Evolutionary conservation across 2,888 invertebrate genomes (phyloP).

Genomic region (Monopis laevigella): DNA sequence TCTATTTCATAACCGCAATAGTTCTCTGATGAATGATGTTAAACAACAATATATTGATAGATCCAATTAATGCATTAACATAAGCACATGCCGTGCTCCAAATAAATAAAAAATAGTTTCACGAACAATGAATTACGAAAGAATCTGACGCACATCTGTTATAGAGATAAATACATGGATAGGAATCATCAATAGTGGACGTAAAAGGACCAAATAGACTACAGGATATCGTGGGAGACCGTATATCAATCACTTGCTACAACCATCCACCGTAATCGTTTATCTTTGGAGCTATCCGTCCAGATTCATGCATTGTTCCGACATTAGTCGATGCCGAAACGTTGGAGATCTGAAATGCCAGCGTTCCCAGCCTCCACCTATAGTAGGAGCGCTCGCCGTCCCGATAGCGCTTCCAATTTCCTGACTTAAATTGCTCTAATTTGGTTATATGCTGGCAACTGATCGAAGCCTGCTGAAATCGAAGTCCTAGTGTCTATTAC

Average conservation of each 20-base stretch:
- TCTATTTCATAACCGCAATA: no score
- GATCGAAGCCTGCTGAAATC: conserved; percentile 35
- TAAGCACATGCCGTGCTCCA: no score
- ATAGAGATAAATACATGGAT: no score
- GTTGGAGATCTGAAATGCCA: conserved; percentile 61
- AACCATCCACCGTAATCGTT: conserved; percentile 59
- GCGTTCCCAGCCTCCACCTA: conserved; percentile 28
- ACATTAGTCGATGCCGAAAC: conserved; percentile 57
- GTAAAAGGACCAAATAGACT: conserved; percentile 2
- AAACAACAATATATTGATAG: no score
- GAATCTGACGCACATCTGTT: no score
- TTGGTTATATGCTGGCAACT: conserved; percentile 60
- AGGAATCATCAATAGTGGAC: no score
- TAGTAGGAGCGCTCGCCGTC: conserved; percentile 15
- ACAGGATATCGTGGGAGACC: conserved; percentile 46
- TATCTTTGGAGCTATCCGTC: conserved; percentile 63
- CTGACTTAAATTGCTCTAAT: conserved; percentile 67
- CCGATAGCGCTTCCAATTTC: conserved; percentile 65
- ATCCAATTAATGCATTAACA: no score
- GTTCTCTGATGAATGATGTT: no score
- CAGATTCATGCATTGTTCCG: conserved; percentile 64
- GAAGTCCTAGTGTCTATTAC: conserved; percentile 1
- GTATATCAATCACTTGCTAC: conserved; percentile 67
- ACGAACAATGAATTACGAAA: no score
- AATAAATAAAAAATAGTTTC: no score